Evolutionary conservation across 1,140 invertebrate genomes (phyloP).

Genomic region (Drosophila micromelanica): DNA sequence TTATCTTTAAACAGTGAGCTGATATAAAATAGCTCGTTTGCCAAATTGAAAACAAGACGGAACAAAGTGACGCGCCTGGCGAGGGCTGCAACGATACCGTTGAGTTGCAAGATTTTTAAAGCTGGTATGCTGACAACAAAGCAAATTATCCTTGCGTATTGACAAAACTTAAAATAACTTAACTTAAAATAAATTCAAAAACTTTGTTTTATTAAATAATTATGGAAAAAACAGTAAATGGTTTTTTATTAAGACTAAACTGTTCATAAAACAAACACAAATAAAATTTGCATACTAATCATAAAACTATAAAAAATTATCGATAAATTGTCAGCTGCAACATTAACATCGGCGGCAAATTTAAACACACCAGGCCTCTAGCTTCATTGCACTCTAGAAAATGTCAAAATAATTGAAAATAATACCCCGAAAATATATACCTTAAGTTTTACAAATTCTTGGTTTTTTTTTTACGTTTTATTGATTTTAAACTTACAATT

Average conservation of each 20-base stretch:
- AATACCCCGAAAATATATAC: neutral
- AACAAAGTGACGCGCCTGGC: conserved; percentile 6
- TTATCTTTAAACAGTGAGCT: too few species aligned
- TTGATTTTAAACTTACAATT: conserved; percentile 61
- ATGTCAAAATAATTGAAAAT: neutral
- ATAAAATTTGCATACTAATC: neutral
- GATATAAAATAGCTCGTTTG: too few species aligned
- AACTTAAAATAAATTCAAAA: too few species aligned
- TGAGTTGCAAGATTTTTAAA: too few species aligned
- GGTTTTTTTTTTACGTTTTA: conserved; percentile 21
- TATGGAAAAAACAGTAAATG: too few species aligned
- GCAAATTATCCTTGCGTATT: neutral
- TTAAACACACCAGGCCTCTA: neutral
- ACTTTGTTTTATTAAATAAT: too few species aligned
- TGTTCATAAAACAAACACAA: too few species aligned
- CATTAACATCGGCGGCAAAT: neutral
- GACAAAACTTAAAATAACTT: too few species aligned
- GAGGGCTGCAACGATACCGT: conserved; percentile 14
- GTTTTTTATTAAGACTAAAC: too few species aligned
- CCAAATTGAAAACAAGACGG: neutral
- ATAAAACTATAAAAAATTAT: neutral
- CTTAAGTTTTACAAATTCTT: conserved; percentile 3
- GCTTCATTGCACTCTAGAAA: neutral
- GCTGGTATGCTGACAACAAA: neutral
- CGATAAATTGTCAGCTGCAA: neutral